Conservation (phyloP, 2,888 invertebrate species). For the Ectobius pallidus region DNA sequence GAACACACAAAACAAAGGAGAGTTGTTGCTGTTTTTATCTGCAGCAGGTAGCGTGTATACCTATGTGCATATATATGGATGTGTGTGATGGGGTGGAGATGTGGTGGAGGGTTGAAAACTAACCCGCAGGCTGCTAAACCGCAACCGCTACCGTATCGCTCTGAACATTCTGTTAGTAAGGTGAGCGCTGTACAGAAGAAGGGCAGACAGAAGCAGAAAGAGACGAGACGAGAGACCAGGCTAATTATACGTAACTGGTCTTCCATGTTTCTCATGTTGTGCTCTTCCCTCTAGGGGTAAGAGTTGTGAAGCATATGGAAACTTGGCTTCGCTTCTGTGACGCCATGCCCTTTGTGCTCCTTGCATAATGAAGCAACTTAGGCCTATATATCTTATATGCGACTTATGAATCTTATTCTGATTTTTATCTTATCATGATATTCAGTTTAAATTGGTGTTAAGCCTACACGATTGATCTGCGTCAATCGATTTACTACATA, state of each 20-base stretch:
- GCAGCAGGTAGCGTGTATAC: constrained; percentile 3
- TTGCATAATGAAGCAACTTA: no score
- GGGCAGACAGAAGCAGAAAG: not conserved
- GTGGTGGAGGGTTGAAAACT: not conserved
- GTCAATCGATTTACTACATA: no score
- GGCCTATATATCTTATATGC: no score
- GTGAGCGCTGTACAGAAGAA: not conserved
- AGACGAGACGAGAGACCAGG: not conserved
- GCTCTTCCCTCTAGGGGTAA: not conserved
- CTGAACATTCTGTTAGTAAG: no score
- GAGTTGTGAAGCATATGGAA: not conserved
- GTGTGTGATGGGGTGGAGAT: not conserved
- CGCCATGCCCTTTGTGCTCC: no score
- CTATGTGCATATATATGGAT: no score
- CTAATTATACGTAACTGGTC: constrained; percentile 12
- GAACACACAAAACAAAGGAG: constrained; percentile 34
- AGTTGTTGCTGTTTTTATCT: constrained; percentile 36
- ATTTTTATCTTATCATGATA: no score
- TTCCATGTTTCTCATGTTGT: not conserved
- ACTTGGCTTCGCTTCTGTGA: not conserved
- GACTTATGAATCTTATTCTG: no score
- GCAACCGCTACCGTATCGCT: not conserved
- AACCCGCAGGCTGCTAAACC: not conserved
- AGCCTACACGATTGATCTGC: no score
- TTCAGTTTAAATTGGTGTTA: no score